These are phyloP conservation scores for Platyura marginata DNA, from an alignment of 1,140 invertebrate genomes.

Conservation along the genomic window DNA sequence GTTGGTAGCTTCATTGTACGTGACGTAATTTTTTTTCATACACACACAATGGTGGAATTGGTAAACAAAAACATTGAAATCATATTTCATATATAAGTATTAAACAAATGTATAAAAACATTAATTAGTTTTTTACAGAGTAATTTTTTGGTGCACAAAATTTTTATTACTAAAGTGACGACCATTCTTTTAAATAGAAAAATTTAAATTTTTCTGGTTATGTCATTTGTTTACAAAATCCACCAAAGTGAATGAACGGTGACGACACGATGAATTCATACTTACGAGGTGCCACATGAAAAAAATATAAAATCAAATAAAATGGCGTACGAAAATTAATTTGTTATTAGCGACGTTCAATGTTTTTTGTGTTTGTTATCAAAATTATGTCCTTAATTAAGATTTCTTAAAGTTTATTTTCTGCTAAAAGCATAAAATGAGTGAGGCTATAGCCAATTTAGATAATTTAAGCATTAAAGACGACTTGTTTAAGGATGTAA, in stretches of 20 bases:
- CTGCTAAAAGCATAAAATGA: not conserved
- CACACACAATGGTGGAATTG: too few species aligned
- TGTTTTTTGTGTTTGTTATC: not conserved
- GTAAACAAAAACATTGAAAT: too few species aligned
- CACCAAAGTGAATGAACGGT: too few species aligned
- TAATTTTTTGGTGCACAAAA: too few species aligned
- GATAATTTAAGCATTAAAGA: not conserved
- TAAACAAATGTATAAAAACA: too few species aligned
- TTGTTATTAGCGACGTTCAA: not conserved
- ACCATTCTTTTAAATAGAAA: too few species aligned
- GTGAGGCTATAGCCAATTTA: not conserved
- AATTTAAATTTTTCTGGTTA: not conserved
- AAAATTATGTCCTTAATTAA: not conserved
- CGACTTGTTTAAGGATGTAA: not conserved
- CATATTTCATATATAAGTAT: too few species aligned
- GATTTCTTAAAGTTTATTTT: not conserved
- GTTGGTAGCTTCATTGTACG: too few species aligned
- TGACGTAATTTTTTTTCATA: too few species aligned
- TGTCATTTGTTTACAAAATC: not conserved
- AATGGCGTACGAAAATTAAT: not conserved
- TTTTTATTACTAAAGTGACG: too few species aligned
- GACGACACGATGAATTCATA: not conserved
- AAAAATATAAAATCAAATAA: not conserved
- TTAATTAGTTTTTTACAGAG: too few species aligned
- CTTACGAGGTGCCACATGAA: not conserved